These are phyloP conservation scores for Sebastes steindachneri DNA, from an alignment of 2,797 vertebrate species.

Conservation along the genomic window DNA sequence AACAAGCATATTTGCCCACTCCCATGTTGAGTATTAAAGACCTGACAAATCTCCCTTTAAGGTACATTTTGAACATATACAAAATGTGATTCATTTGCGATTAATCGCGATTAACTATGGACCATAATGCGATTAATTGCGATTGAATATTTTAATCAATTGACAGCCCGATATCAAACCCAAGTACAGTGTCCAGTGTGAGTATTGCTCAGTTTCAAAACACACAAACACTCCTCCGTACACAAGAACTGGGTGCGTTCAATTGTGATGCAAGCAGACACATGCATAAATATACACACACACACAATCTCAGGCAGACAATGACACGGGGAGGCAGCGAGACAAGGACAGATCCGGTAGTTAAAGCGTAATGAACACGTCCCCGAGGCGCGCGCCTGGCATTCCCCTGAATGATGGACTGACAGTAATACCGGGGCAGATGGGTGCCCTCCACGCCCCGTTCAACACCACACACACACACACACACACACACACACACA, in stretches of 20 bases:
- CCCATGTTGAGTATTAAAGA: no score
- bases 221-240: neutral
- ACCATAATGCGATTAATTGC: no score
- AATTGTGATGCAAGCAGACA: constrained; percentile 69
- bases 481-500: constrained; percentile 42
- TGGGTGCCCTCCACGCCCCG: constrained; percentile 79
- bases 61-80: no score
- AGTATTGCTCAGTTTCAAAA: constrained; percentile 25
- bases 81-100: no score
- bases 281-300: constrained; percentile 69
- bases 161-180: neutral
- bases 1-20: no score
- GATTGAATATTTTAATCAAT: no score
- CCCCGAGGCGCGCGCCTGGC: constrained; percentile 77
- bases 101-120: no score
- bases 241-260: constrained; percentile 37
- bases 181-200: constrained; percentile 8
- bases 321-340: constrained; percentile 75
- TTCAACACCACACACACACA: constrained; percentile 60
- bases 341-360: constrained; percentile 85
- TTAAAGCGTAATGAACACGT: constrained; percentile 86
- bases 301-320: constrained; percentile 74
- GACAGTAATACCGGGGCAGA: constrained; percentile 84
- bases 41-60: no score
- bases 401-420: constrained; percentile 85